Percentiles rank a stretch among this genome's conserved stretches.
Conservation (phyloP, 1,140 invertebrate genomes). For the Musca domestica region DNA sequence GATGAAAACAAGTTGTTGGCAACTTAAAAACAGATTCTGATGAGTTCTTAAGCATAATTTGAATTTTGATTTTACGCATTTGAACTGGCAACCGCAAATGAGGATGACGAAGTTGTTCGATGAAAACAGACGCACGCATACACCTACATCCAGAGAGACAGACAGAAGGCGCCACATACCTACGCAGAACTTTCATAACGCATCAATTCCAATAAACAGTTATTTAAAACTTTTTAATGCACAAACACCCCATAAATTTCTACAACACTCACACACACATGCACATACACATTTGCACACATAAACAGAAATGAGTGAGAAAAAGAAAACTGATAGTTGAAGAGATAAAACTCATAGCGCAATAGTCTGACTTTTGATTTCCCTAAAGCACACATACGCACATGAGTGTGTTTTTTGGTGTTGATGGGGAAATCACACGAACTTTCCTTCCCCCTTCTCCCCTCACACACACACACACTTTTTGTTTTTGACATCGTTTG, state of each 20-base stretch:
- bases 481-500: neutral
- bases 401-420: neutral
- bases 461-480: neutral
- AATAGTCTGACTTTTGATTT: constrained; percentile 12
- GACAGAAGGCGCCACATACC: neutral
- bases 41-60: no score
- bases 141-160: neutral
- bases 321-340: no score
- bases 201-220: constrained; percentile 18
- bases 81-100: no score
- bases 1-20: no score
- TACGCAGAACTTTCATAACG: neutral
- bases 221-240: constrained; percentile 18
- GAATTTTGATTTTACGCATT: no score
- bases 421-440: no score
- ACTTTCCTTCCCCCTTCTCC: neutral
- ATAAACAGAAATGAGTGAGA: neutral
- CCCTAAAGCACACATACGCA: neutral
- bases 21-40: no score
- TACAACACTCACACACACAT: neutral
- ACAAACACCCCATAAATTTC: neutral
- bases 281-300: neutral
- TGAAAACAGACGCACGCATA: no score
- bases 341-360: neutral
- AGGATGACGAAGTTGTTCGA: no score